These are phyloP conservation scores for Ivindomyrus marchei DNA, from an alignment of 2,113 vertebrate genomes.

Conservation along the genomic window DNA sequence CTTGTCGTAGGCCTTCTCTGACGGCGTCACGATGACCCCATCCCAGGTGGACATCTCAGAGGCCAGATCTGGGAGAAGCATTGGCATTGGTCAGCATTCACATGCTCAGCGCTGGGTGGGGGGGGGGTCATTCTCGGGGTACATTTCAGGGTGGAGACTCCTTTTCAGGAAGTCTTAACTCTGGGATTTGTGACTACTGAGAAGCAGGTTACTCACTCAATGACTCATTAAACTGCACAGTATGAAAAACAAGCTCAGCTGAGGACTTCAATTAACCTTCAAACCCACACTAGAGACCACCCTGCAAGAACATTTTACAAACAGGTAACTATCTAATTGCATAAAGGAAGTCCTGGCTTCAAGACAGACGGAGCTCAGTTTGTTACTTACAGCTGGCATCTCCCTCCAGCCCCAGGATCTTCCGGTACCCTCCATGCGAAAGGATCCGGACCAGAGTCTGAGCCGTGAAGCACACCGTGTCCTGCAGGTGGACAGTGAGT, in stretches of 20 bases:
- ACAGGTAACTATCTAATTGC: background rate
- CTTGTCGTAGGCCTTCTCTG: constrained; percentile 93
- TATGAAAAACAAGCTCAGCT: background rate
- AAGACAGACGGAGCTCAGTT: background rate
- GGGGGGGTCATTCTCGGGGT: background rate
- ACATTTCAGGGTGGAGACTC: background rate
- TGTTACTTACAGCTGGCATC: constrained; percentile 85
- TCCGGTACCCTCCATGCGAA: constrained; percentile 87
- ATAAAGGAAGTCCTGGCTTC: background rate
- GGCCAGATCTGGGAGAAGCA: constrained; percentile 67
- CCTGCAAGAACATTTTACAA: background rate
- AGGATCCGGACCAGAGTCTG: constrained; percentile 92
- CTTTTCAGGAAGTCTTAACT: background rate
- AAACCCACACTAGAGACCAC: background rate
- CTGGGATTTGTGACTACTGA: background rate
- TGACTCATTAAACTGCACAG: background rate
- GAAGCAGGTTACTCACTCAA: background rate
- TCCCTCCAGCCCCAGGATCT: constrained; percentile 91
- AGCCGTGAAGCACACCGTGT: constrained; percentile 94
- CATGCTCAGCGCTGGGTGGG: background rate
- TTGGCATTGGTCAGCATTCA: background rate
- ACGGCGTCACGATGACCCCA: constrained; percentile 91
- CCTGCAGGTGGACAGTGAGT: constrained; percentile 52
- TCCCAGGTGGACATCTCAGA: constrained; percentile 96
- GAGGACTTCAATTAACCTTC: background rate